A percentile compares a stretch with the other conserved stretches of the same genome.
Evolutionary conservation across 2,797 vertebrate genomes (phyloP).

Genomic region (Anguilla obscura): DNA sequence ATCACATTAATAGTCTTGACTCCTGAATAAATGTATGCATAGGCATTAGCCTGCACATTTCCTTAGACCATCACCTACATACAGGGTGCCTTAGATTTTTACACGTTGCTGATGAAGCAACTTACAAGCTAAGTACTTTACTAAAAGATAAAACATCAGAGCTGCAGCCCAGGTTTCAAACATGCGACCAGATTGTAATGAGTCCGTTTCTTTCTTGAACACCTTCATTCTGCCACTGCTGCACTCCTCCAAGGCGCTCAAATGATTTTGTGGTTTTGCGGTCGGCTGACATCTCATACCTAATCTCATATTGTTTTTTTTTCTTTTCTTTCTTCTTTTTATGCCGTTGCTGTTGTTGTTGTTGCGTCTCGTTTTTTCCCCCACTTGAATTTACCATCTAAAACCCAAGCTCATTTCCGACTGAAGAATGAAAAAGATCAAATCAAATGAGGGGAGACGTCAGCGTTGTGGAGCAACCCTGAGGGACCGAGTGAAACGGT

Average conservation of each 20-base stretch:
- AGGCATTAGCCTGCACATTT: not conserved
- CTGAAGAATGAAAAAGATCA: slow-evolving; percentile 5
- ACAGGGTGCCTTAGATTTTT: not conserved
- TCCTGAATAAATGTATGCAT: not conserved
- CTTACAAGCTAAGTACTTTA: not conserved
- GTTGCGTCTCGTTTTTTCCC: not conserved
- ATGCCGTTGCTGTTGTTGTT: not conserved
- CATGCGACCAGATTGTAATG: not conserved
- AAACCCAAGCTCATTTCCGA: slow-evolving; percentile 9
- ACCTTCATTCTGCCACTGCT: not conserved
- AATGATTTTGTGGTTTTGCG: not conserved
- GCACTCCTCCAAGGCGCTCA: not conserved
- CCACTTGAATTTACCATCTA: not conserved
- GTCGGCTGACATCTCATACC: not conserved
- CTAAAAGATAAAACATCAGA: not conserved
- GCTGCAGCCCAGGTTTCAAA: not conserved
- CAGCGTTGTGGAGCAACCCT: not conserved
- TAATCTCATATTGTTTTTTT: not conserved
- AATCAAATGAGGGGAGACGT: slow-evolving; percentile 4
- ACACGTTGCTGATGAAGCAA: not conserved
- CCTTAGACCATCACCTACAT: not conserved
- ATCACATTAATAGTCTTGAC: not conserved
- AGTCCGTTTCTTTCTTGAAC: not conserved
- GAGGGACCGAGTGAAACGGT: not conserved
- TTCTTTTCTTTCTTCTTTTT: not conserved